These are phyloP conservation scores for Drosophila ohnishii DNA, from an alignment of 1,140 invertebrate species.

Conservation along the genomic window DNA sequence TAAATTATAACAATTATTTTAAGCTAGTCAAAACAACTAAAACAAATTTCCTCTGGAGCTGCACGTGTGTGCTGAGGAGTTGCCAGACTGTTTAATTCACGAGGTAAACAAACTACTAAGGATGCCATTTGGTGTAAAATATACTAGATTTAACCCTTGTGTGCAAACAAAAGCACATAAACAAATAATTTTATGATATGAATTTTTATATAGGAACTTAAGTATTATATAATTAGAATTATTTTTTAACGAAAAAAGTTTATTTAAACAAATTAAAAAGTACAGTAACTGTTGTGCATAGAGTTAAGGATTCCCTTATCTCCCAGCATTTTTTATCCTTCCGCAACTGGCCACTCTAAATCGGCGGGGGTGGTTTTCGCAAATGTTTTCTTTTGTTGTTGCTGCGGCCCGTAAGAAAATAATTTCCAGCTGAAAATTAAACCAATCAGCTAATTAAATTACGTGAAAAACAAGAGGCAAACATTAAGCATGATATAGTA, in stretches of 20 bases:
- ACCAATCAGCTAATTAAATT: slow-evolving; percentile 44
- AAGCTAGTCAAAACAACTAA: slow-evolving; percentile 15
- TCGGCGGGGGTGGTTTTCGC: slow-evolving; percentile 37
- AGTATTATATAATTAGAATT: too few species aligned
- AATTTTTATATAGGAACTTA: neutral
- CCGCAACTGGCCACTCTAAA: slow-evolving; percentile 8
- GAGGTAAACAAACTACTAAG: slow-evolving; percentile 52
- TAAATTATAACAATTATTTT: slow-evolving; percentile 12
- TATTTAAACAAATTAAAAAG: neutral
- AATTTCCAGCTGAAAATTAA: slow-evolving; percentile 30
- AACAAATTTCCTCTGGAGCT: slow-evolving; percentile 8
- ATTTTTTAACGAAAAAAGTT: neutral
- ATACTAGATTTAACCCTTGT: slow-evolving; percentile 20
- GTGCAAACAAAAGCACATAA: too few species aligned
- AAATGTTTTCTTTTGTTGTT: slow-evolving; percentile 41
- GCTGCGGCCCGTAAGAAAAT: slow-evolving; percentile 15
- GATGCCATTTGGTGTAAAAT: slow-evolving; percentile 7
- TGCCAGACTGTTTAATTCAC: slow-evolving; percentile 25
- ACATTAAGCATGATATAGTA: slow-evolving; percentile 21
- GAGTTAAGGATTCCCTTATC: neutral
- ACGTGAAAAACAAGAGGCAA: slow-evolving; percentile 7
- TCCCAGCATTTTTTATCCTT: neutral
- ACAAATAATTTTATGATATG: neutral
- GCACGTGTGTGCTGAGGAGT: slow-evolving; percentile 50
- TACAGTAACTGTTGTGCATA: neutral